These are phyloP conservation scores for Escarpia spicata DNA, from an alignment of 2,888 invertebrate species.

Conservation along the genomic window DNA sequence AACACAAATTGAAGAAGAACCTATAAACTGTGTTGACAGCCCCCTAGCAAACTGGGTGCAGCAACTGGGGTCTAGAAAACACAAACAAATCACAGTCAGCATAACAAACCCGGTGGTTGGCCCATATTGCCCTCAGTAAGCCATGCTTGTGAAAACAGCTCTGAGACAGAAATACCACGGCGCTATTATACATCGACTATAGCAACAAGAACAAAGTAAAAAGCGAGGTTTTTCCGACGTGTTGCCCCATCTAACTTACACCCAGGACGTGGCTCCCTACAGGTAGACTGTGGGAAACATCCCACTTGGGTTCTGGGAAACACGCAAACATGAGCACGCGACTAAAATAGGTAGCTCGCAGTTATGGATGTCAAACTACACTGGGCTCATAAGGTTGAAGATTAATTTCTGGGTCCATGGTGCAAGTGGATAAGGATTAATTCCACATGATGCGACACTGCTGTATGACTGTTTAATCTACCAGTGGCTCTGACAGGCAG, in stretches of 20 bases:
- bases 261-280: not conserved
- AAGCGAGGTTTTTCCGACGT: not conserved
- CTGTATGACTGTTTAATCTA: not conserved
- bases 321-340: not conserved
- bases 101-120: not conserved
- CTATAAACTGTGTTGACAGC: too few relatives aligned
- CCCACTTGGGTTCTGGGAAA: not conserved
- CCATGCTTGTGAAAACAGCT: not conserved
- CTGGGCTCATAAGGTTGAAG: not conserved
- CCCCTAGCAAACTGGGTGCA: too few relatives aligned
- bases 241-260: not conserved
- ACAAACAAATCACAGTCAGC: not conserved
- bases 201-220: conserved; percentile 6
- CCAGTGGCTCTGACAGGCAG: not conserved
- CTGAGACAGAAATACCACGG: not conserved
- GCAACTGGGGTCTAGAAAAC: too few relatives aligned
- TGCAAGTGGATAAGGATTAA: conserved; percentile 13
- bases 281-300: not conserved
- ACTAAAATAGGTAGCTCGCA: not conserved
- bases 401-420: conserved; percentile 10
- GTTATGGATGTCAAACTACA: not conserved
- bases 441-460: not conserved
- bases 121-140: not conserved
- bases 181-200: not conserved
- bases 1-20: too few relatives aligned